A percentile compares a stretch with the other conserved stretches of the same genome.
phyloP scores from a whole-genome alignment of 1,140 invertebrate genomes.

The Ephestia elutella region DNA sequence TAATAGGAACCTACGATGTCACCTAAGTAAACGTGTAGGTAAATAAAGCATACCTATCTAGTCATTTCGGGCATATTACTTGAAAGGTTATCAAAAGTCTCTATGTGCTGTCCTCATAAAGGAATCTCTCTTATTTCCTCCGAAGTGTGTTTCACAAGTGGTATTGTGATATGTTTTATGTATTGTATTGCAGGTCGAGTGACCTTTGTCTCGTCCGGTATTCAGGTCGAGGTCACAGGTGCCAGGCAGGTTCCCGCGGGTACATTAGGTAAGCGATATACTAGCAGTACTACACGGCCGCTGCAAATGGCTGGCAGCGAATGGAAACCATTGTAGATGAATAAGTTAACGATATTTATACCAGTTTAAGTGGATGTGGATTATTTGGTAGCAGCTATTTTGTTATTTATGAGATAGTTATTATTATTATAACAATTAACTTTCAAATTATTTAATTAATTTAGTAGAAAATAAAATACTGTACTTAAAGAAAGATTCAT shows the following conservation, averaged over 20 bases:
- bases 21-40: no score
- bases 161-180: neutral
- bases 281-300: neutral
- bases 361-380: neutral
- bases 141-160: neutral
- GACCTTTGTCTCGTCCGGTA: slow-evolving; percentile 35
- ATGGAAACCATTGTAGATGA: neutral
- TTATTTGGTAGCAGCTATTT: neutral
- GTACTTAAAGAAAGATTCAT: no score
- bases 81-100: no score
- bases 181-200: slow-evolving; percentile 23
- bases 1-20: no score
- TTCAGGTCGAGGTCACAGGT: slow-evolving; percentile 45
- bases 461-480: no score
- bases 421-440: no score
- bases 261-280: slow-evolving; percentile 29
- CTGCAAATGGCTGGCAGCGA: neutral
- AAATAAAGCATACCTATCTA: no score
- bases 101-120: neutral
- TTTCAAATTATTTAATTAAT: no score
- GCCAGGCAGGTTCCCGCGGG: slow-evolving; percentile 29
- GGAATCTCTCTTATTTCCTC: neutral
- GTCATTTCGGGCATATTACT: no score
- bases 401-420: neutral
- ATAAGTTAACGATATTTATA: neutral